Evolutionary conservation across 1,140 invertebrate species (phyloP).

Genomic region (Drosophila jambulina): DNA sequence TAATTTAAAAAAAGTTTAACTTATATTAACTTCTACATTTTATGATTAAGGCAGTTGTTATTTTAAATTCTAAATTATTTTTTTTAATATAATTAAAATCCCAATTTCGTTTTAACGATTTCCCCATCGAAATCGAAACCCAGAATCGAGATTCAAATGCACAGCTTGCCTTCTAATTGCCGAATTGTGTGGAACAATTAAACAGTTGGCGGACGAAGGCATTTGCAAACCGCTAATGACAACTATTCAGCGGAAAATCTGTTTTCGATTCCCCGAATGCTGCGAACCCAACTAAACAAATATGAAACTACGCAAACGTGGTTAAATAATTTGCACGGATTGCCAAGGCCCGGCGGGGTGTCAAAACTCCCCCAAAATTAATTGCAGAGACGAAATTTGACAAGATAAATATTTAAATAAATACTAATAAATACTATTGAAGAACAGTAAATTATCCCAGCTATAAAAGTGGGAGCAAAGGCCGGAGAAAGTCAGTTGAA

Average conservation of each 20-base stretch:
- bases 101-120: background rate
- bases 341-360: conserved; percentile 33
- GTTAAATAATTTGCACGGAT: conserved; percentile 48
- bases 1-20: too few relatives aligned
- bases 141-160: background rate
- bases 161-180: conserved; percentile 21
- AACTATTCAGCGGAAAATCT: conserved; percentile 54
- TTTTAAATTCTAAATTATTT: too few relatives aligned
- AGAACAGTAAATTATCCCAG: background rate
- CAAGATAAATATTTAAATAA: conserved; percentile 39
- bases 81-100: too few relatives aligned
- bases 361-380: conserved; percentile 22
- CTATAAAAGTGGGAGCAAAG: conserved; percentile 38
- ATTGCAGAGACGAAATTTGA: conserved; percentile 36
- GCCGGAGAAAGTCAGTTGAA: conserved; percentile 28
- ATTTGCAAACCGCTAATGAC: conserved; percentile 47
- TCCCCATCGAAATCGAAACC: conserved; percentile 1
- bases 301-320: conserved; percentile 37
- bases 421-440: conserved; percentile 6
- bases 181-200: conserved; percentile 31
- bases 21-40: too few relatives aligned
- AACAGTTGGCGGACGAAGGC: conserved; percentile 34
- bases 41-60: too few relatives aligned
- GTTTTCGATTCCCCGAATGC: conserved; percentile 10
- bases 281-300: conserved; percentile 34